Evolutionary conservation across 2,113 vertebrate genomes (phyloP).

Genomic region (Leucopsar rothschildi): DNA sequence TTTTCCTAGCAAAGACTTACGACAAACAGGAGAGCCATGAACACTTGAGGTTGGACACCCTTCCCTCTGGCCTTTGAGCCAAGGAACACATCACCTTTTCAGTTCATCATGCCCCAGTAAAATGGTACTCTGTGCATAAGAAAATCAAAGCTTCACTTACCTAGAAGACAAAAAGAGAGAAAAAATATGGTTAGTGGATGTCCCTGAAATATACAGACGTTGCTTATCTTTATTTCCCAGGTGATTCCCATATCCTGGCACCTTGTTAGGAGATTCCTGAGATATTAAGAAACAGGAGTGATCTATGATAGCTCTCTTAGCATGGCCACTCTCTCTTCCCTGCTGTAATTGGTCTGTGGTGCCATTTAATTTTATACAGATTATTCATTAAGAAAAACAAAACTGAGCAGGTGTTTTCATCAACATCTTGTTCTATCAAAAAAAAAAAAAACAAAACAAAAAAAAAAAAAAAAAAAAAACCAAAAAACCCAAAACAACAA

Average conservation of each 20-base stretch:
- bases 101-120: not conserved
- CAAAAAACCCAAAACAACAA: no score
- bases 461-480: not conserved
- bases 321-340: not conserved
- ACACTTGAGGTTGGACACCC: not conserved
- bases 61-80: not conserved
- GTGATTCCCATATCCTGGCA: not conserved
- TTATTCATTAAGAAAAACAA: conserved; percentile 70
- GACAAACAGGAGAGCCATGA: not conserved
- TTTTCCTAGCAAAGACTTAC: conserved; percentile 37
- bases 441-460: no score
- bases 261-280: conserved; percentile 28
- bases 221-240: not conserved
- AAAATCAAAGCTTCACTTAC: conserved; percentile 73
- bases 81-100: not conserved
- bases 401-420: conserved; percentile 70
- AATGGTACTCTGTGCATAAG: not conserved
- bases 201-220: conserved; percentile 17
- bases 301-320: conserved; percentile 48
- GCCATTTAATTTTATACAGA: conserved; percentile 64
- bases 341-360: conserved; percentile 59
- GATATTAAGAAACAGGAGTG: conserved; percentile 29
- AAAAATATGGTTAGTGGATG: not conserved
- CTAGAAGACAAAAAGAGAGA: conserved; percentile 53
- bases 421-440: conserved; percentile 33